These are phyloP conservation scores for Vandiemenella viatica DNA, from an alignment of 2,888 invertebrate genomes.

Conservation along the genomic window DNA sequence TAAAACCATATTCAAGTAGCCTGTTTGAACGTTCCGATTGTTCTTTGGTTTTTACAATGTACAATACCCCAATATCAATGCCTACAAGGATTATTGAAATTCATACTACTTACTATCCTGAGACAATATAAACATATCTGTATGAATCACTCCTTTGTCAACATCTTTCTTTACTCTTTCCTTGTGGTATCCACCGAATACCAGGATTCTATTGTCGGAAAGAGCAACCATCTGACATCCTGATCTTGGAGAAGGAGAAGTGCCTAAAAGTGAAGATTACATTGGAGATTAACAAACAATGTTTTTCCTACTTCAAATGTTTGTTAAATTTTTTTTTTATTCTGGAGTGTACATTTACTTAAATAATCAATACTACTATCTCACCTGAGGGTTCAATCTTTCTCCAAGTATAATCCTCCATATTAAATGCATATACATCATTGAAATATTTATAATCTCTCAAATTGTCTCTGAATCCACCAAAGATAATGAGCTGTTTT, in stretches of 20 bases:
- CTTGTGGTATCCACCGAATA: constrained; percentile 68
- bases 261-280: constrained; percentile 32
- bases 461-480: constrained; percentile 83
- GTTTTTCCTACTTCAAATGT: no score
- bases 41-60: no score
- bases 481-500: constrained; percentile 70
- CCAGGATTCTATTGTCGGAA: constrained; percentile 45
- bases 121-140: constrained; percentile 50
- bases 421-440: constrained; percentile 66
- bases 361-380: no score
- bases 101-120: constrained; percentile 41
- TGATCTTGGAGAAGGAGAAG: constrained; percentile 59
- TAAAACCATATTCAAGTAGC: no score
- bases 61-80: no score
- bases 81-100: no score
- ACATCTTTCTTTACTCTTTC: constrained; percentile 56
- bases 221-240: constrained; percentile 59
- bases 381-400: constrained; percentile 42
- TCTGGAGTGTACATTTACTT: no score
- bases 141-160: constrained; percentile 53
- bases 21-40: no score
- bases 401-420: constrained; percentile 64
- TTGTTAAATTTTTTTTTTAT: no score
- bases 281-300: no score
- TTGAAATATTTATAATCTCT: constrained; percentile 79